A percentile compares a stretch with the other conserved stretches of the same genome.
Conservation (phyloP, 2,113 vertebrate genomes). For the Rhombomys opimus region DNA sequence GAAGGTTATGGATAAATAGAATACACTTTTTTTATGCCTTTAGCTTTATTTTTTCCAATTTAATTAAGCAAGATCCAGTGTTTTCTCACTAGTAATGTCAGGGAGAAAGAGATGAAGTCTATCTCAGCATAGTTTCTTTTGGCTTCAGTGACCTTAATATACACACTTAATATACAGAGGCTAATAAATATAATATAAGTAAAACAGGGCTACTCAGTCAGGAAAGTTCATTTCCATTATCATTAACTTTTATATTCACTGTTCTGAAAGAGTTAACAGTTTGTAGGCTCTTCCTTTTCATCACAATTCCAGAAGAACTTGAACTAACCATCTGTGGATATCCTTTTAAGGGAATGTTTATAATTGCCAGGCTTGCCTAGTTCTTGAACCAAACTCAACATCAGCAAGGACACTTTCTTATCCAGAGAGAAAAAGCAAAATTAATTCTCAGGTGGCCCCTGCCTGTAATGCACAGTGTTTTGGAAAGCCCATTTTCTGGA, state of each 20-base stretch:
- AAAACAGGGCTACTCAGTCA: neutral
- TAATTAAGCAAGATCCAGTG: neutral
- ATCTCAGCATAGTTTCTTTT: slow-evolving; percentile 9
- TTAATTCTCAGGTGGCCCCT: slow-evolving; percentile 65
- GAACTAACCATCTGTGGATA: slow-evolving; percentile 61
- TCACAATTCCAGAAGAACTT: slow-evolving; percentile 74
- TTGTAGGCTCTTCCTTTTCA: slow-evolving; percentile 59
- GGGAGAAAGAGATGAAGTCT: neutral
- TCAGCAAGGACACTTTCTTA: slow-evolving; percentile 58
- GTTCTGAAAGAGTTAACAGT: slow-evolving; percentile 46
- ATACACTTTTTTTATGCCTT: neutral
- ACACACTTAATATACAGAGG: neutral
- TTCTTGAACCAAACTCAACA: slow-evolving; percentile 60
- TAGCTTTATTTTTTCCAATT: slow-evolving; percentile 21
- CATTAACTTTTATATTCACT: slow-evolving; percentile 54
- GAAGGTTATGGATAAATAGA: neutral
- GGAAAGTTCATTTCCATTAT: slow-evolving; percentile 28
- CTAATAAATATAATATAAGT: neutral
- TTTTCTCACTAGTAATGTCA: slow-evolving; percentile 19
- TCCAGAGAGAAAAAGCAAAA: slow-evolving; percentile 55
- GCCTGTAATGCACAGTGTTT: slow-evolving; percentile 21
- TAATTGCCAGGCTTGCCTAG: slow-evolving; percentile 71
- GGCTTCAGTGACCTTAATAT: neutral
- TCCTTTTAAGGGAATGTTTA: slow-evolving; percentile 81
- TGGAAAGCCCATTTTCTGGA: slow-evolving; percentile 62